Conservation (phyloP, 2,888 invertebrate genomes). For the Drosophila flavopinicola region DNA sequence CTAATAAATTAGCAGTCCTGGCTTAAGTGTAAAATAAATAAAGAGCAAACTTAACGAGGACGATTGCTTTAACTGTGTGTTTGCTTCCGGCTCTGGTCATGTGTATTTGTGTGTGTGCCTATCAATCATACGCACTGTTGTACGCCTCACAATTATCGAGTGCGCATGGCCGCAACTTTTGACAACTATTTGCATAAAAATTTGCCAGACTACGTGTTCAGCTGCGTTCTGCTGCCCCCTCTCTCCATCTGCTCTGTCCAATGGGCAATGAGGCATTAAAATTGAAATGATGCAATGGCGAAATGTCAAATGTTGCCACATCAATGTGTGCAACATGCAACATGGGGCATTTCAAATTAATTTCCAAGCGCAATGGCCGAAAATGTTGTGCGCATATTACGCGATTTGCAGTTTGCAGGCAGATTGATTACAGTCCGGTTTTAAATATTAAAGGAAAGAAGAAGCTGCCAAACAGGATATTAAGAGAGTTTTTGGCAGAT, state of each 20-base stretch:
- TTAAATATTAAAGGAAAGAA: not conserved
- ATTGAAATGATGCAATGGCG: not conserved
- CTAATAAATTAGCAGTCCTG: conserved; percentile 68
- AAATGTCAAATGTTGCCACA: conserved; percentile 28
- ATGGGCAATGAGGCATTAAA: conserved; percentile 11
- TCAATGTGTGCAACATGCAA: conserved; percentile 30
- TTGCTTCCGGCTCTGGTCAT: too few relatives aligned
- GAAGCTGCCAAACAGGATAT: not conserved
- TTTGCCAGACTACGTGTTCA: conserved; percentile 22
- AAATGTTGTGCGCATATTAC: not conserved
- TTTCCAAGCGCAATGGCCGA: conserved; percentile 5
- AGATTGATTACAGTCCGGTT: not conserved
- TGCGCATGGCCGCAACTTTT: conserved; percentile 22
- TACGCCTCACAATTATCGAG: conserved; percentile 28
- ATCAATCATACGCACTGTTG: conserved; percentile 56
- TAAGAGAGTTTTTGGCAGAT: not conserved
- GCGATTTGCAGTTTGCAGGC: not conserved
- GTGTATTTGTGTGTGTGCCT: conserved; percentile 9
- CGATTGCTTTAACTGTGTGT: not conserved
- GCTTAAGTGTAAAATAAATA: conserved; percentile 67
- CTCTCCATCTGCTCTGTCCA: too few relatives aligned
- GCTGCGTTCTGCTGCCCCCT: conserved; percentile 14
- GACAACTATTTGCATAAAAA: conserved; percentile 33
- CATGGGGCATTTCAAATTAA: not conserved
- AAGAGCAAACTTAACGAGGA: conserved; percentile 55